Base-by-base conservation (phyloP, 2,113 vertebrate genomes). In the Cyanoramphus novaezelandiae region DNA sequence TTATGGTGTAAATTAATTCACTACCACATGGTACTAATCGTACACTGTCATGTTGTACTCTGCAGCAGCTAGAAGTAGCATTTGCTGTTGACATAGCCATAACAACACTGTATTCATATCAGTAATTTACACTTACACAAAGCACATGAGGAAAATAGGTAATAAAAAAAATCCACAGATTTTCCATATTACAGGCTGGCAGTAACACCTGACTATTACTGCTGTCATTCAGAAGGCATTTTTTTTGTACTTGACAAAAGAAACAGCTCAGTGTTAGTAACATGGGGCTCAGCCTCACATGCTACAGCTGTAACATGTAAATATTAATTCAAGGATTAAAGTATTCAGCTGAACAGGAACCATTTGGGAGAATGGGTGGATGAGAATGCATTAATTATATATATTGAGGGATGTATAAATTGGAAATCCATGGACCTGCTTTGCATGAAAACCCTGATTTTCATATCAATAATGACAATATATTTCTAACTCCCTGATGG, bases 261-360 rank as follows among this genome's bases (percentile, higher is more conserved):
- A 83, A 92, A 79, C 10, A 68, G 47, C 28, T 88, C 72, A 68
- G 29, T 81, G 47, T 37, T 33, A 50, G 41, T 59, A 88, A 81
- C 33, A 64, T 7, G 14, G 71, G 28, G 33, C 55, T 90, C 71
- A 81, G n/a, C n/a, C n/a, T 88, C 47, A 52, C 18, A 44, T 18
- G 25, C 39, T 41, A 74, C 44, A 47, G 11, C 52, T 29, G 37
- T 7, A 82, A 85, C 46, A 70, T 0, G 3, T 62, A 95, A 95
- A 90, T 82, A 93, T n/a, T 82, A 90, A 87, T 91, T 88, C n/a
- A 93, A 55, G 43, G 35, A 88, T 69, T 18, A 90, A 90, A 90
- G 16, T 60, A 78, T 64, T 89, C 69, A 78, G 83, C 47, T 84
- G 19, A 74, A 88, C 23, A 79, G 27, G 35, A 80, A 65, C 16